Base-by-base conservation (phyloP, 2,888 invertebrate genomes). In the Chamaedrilus cognettii region DNA sequence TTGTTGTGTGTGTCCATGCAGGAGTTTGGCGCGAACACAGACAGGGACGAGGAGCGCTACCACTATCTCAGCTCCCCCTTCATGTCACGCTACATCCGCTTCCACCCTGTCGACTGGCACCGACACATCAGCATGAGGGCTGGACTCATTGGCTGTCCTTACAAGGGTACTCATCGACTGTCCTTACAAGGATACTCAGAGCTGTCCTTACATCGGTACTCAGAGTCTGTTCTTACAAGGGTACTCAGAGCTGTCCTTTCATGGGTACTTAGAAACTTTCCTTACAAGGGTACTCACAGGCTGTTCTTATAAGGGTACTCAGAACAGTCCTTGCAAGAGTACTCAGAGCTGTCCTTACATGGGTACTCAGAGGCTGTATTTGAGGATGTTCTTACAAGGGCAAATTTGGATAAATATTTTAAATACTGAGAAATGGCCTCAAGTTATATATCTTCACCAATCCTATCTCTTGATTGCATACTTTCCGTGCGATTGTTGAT, bases 31-130 rank as follows among this genome's bases (percentile, higher is more conserved):
- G 87, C 86, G 1, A 87, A 87, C 75, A 82, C 82, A 76, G 86
- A 87, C 79, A 86, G 85, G 70, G 76, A 82, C 64, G 83, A 85
- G 28, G 85, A 85, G 72, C 73, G 86, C 59, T 78, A 83, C 15
- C 86, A 86, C 74, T 87, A 86, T 76, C 80, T 87, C 61, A 85
- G 85, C 76, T 79, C 82, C 19, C 86, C 86, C 2, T 86, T 87
- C 76, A 82, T 82, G 2, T 85, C 86, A n/a, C 77, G 86, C 26
- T 86, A 79, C 73, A 80, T 87, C 31, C 80, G 86, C 31, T 81
- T 87, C 58, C 85, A 86, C 74, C 86, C 87, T 0, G 78, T 82
- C 32, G 83, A 84, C 65, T 86, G 86, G 86, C 80, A 84, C 66
- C 81, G 83, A 59, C 80, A 83, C 68, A 85, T 86, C 67, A 82